phyloP scores from a whole-genome alignment of 2,888 invertebrate genomes.

The Phlogophora meticulosa region DNA sequence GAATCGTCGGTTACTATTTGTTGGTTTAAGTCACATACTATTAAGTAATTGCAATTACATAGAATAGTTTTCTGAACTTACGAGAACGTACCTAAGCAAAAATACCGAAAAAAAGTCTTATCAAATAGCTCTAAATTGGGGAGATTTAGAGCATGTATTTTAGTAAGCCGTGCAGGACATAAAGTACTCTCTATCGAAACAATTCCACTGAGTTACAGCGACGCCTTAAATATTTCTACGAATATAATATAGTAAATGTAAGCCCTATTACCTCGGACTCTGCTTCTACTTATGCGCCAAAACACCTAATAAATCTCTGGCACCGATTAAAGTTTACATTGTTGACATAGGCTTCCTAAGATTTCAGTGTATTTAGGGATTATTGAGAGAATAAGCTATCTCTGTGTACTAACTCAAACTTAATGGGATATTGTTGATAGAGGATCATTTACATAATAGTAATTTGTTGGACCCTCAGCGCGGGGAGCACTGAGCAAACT shows the following conservation, averaged over 20 bases:
- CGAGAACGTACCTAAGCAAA: neutral
- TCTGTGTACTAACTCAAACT: conserved; percentile 45
- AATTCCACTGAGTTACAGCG: conserved; percentile 26
- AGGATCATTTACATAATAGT: conserved; percentile 57
- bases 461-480: conserved; percentile 46
- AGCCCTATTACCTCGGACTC: conserved; percentile 33
- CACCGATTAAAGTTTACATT: conserved; percentile 56
- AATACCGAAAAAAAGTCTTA: neutral
- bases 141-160: conserved; percentile 9
- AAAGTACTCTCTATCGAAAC: conserved; percentile 24
- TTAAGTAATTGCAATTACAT: too few relatives aligned
- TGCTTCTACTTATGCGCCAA: conserved; percentile 54
- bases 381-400: conserved; percentile 55
- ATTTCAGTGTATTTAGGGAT: conserved; percentile 56
- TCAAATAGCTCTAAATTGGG: conserved; percentile 17
- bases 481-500: conserved; percentile 13
- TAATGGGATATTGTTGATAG: conserved; percentile 59
- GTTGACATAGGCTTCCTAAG: conserved; percentile 52
- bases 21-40: too few relatives aligned
- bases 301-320: conserved; percentile 58
- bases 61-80: neutral
- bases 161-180: conserved; percentile 12
- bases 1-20: too few relatives aligned
- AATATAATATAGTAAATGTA: conserved; percentile 32
- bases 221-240: conserved; percentile 28